phyloP scores from a whole-genome alignment of 1,140 invertebrate species.

The Heliconius melpomene region DNA sequence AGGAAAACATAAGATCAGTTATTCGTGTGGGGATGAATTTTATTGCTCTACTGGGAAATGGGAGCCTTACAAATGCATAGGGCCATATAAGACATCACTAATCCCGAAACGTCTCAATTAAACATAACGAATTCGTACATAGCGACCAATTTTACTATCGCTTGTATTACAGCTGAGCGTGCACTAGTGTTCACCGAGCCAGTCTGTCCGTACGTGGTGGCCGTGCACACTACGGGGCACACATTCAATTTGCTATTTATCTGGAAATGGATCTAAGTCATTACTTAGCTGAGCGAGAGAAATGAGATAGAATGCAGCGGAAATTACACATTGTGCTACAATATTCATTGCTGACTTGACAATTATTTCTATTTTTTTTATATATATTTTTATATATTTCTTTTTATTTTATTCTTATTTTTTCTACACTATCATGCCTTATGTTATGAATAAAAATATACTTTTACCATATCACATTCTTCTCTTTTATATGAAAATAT shows the following conservation, averaged over 20 bases:
- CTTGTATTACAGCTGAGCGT: constrained; percentile 30
- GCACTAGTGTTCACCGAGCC: constrained; percentile 9
- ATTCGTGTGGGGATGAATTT: constrained; percentile 17
- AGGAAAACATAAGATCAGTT: constrained; percentile 47
- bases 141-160: constrained; percentile 20
- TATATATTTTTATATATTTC: background rate
- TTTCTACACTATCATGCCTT: background rate
- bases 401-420: constrained; percentile 9
- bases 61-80: background rate
- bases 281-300: constrained; percentile 79
- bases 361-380: constrained; percentile 31
- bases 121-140: constrained; percentile 34
- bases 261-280: constrained; percentile 80
- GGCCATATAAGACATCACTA: constrained; percentile 27
- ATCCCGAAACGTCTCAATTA: constrained; percentile 34
- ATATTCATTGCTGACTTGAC: constrained; percentile 50
- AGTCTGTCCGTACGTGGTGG: constrained; percentile 42
- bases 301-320: constrained; percentile 70
- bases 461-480: background rate
- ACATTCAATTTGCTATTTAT: constrained; percentile 82
- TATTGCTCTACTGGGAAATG: background rate
- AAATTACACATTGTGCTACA: constrained; percentile 69
- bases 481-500: too few relatives aligned
- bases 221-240: constrained; percentile 50
- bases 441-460: background rate